phyloP scores from a whole-genome alignment of 2,113 vertebrate genomes.

The Megalops atlanticus region DNA sequence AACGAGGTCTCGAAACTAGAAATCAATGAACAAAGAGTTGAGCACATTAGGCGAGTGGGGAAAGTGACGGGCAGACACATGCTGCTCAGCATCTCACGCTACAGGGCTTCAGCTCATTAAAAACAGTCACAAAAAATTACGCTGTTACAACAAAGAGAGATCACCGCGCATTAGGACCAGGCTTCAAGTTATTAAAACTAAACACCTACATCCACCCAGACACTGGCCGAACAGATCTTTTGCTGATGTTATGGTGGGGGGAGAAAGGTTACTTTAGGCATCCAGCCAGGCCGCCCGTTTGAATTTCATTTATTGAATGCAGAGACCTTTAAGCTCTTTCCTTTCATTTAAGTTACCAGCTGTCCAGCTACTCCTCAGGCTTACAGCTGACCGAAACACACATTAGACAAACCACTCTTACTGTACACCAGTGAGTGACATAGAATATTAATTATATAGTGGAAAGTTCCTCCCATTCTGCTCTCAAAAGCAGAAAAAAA shows the following conservation, averaged over 20 bases:
- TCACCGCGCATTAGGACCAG: conserved; percentile 21
- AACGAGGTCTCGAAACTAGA: background rate
- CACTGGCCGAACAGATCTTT: conserved; percentile 29
- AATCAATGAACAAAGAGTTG: background rate
- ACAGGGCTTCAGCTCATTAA: conserved; percentile 8
- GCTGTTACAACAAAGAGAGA: conserved; percentile 43
- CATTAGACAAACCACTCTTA: background rate
- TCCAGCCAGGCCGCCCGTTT: background rate
- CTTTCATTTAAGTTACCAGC: conserved; percentile 21
- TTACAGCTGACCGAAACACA: background rate
- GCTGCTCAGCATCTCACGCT: background rate
- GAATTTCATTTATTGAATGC: no score
- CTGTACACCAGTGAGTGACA: background rate
- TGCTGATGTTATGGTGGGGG: background rate
- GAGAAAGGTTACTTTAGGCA: background rate
- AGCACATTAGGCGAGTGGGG: background rate
- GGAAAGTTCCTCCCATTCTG: background rate
- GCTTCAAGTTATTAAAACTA: conserved; percentile 35
- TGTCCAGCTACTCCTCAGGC: conserved; percentile 8
- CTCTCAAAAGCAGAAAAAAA: background rate
- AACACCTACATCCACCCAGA: background rate
- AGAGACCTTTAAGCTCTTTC: background rate
- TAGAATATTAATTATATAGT: no score
- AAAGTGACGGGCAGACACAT: background rate
- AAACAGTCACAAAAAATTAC: conserved; percentile 26